phyloP scores from a whole-genome alignment of 2,113 vertebrate genomes.

The Chiloscyllium plagiosum region DNA sequence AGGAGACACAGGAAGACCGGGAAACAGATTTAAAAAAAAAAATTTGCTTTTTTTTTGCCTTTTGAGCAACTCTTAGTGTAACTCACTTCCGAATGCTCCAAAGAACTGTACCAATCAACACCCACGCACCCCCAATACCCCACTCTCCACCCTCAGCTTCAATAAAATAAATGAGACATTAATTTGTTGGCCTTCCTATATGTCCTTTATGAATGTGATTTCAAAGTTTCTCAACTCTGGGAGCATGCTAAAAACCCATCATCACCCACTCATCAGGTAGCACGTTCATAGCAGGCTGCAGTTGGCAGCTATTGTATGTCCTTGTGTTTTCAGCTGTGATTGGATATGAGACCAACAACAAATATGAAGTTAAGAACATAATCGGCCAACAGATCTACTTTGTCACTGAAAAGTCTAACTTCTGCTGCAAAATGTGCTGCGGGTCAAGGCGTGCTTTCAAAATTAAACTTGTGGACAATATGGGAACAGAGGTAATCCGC shows the following conservation, averaged over 20 bases:
- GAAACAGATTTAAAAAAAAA: background rate
- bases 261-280: background rate
- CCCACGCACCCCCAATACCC: too few relatives aligned
- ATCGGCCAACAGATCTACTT: slow-evolving; percentile 82
- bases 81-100: background rate
- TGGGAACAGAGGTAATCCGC: slow-evolving; percentile 68
- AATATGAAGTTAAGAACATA: slow-evolving; percentile 76
- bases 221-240: background rate
- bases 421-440: slow-evolving; percentile 68
- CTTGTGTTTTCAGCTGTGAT: slow-evolving; percentile 57
- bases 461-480: slow-evolving; percentile 69
- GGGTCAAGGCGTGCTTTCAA: slow-evolving; percentile 69
- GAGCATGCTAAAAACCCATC: background rate
- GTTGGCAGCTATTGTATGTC: background rate
- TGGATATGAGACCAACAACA: slow-evolving; percentile 81
- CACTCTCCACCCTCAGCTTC: too few relatives aligned
- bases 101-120: background rate
- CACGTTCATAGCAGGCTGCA: background rate
- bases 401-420: slow-evolving; percentile 77
- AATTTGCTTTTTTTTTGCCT: background rate
- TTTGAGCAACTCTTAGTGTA: background rate
- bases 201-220: background rate
- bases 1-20: background rate
- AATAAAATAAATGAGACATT: background rate
- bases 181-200: background rate